A percentile compares a stretch with the other conserved stretches of the same genome.
phyloP scores from a whole-genome alignment of 2,113 vertebrate species.

The Ascaphus truei region DNA sequence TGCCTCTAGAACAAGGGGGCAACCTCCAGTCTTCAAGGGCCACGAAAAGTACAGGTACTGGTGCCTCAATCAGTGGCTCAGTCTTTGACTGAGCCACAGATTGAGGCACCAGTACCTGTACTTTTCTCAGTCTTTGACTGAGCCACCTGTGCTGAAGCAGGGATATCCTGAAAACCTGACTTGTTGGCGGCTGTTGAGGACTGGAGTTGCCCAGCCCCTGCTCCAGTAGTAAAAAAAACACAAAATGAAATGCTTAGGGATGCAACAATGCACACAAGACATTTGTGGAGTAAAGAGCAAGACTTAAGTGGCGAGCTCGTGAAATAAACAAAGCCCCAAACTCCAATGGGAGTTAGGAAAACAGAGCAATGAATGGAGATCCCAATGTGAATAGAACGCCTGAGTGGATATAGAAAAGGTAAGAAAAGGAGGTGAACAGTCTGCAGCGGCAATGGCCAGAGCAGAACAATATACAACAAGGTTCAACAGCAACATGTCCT shows the following conservation, averaged over 20 bases:
- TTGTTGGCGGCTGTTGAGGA: too few relatives aligned
- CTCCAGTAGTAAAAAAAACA: neutral
- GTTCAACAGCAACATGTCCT: too few relatives aligned
- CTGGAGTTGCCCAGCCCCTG: neutral
- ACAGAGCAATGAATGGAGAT: neutral
- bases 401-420: neutral
- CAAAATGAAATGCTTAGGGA: slow-evolving; percentile 11
- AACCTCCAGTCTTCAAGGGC: too few relatives aligned
- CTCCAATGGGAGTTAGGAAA: neutral
- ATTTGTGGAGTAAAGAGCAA: neutral
- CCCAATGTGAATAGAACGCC: neutral
- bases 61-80: too few relatives aligned
- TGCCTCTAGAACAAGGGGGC: too few relatives aligned
- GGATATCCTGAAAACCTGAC: too few relatives aligned
- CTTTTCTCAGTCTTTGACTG: too few relatives aligned
- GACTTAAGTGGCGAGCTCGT: slow-evolving; percentile 1
- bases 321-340: neutral
- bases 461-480: too few relatives aligned
- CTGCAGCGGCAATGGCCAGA: neutral
- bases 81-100: too few relatives aligned
- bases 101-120: too few relatives aligned
- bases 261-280: neutral
- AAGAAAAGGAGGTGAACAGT: neutral
- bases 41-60: too few relatives aligned
- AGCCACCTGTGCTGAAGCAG: too few relatives aligned